Base-by-base conservation (phyloP, 2,888 invertebrate genomes). In the Drosophila multiciliata region DNA sequence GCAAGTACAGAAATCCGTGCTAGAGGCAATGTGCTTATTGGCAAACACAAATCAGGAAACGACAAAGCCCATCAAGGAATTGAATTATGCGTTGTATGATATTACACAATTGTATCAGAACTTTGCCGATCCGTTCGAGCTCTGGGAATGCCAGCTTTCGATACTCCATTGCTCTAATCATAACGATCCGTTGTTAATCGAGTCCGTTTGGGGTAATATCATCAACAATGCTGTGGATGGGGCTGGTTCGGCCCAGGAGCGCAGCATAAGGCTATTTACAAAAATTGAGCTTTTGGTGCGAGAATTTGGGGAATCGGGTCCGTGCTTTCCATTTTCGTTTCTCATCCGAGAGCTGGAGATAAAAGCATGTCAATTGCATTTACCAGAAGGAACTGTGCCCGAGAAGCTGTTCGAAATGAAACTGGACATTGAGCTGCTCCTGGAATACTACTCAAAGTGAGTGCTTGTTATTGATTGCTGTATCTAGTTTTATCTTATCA, bases 121-220 rank as follows among this genome's bases (percentile, higher is more conserved):
- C 78, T 99, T 97, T 93, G 98, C 98, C 0, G 98, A 98, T 88
- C 96, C 96, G 4, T 97, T 97, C 92, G 95, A 97, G 83, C 94
- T 99, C 49, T 97, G 97, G 95, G 98, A 99, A 93, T 97, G 98
- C 92, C 98, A 99, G 93, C 94, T 99, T 66, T 97, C 98, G 8
- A 98, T 99, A 77, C 96, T 99, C 54, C 97, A 98, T 87, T 98
- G 98, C 92, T 98, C 99, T 8, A 98, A 98, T 17, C 97, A 98
- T 93, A 96, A 97, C 86, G 99, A 99, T 92, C 95, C 96, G 0
- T 94, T 96, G 68, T 94, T 99, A 12, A 96, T 99, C 52, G 97
- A 98, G 93, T 96, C 96, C 65, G 96, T 99, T 61, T 99, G 99
- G 99, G 96, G 96, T 73, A 96, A 97, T 91, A 97, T 99, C 65